A percentile compares a stretch with the other conserved stretches of the same genome.
Evolutionary conservation across 2,113 vertebrate genomes (phyloP).

Genomic region (Stegastes partitus): DNA sequence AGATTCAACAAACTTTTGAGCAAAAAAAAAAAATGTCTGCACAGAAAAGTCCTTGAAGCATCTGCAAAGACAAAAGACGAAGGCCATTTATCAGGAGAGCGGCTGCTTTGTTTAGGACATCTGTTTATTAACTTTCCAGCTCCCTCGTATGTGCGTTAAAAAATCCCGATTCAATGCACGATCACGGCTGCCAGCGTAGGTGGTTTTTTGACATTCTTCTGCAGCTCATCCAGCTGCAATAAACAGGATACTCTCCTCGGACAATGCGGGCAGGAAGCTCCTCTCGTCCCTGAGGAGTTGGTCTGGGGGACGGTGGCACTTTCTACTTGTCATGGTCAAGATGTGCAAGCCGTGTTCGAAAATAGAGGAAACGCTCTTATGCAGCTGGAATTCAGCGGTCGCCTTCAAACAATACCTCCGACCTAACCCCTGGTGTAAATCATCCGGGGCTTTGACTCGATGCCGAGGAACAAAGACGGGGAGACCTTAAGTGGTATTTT

Average conservation of each 20-base stretch:
- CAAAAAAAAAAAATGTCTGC: constrained; percentile 1
- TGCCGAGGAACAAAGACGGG: constrained; percentile 56
- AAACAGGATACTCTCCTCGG: constrained; percentile 77
- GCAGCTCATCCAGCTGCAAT: constrained; percentile 59
- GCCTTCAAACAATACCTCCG: constrained; percentile 69
- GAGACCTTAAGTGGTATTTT: constrained; percentile 40
- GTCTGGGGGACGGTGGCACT: constrained; percentile 25
- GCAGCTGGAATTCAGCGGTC: constrained; percentile 51
- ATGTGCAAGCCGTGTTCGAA: constrained; percentile 48
- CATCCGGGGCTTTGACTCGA: constrained; percentile 51
- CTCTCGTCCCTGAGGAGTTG: constrained; percentile 55
- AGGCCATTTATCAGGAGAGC: constrained; percentile 18
- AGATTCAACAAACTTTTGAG: constrained; percentile 33
- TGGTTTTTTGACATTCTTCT: constrained; percentile 50
- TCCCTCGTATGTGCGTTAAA: no score
- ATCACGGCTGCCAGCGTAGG: not conserved
- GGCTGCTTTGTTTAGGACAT: constrained; percentile 54
- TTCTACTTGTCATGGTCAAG: constrained; percentile 58
- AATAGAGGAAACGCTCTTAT: constrained; percentile 63
- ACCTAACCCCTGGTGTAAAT: constrained; percentile 68
- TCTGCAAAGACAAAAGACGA: constrained; percentile 23
- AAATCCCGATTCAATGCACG: constrained; percentile 17
- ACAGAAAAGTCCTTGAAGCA: constrained; percentile 18
- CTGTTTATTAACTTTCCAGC: constrained; percentile 57
- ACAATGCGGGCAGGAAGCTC: constrained; percentile 79